Evolutionary conservation across 2,113 vertebrate species (phyloP).

Genomic region (Synchiropus splendidus): DNA sequence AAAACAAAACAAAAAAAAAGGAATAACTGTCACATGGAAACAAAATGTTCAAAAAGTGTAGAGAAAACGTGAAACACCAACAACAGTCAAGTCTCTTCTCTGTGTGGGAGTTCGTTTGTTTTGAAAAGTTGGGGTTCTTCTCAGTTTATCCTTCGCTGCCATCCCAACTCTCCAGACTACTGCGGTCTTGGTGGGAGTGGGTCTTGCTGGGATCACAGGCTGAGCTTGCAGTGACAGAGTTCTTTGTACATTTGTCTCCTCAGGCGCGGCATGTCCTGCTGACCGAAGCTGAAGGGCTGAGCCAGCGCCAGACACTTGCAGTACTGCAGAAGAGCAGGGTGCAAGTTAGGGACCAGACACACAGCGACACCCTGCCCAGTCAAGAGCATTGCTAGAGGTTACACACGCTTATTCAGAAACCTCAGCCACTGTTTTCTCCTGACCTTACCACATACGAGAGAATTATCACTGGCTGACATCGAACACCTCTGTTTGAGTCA

Average conservation of each 20-base stretch:
- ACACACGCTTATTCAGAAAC: no score
- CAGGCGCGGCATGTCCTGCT: constrained; percentile 88
- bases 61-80: constrained; percentile 15
- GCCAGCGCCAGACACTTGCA: constrained; percentile 86
- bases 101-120: neutral
- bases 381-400: no score
- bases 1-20: constrained; percentile 14
- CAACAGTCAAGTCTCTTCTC: no score
- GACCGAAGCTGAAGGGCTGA: constrained; percentile 80
- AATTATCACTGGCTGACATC: no score
- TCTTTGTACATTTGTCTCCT: constrained; percentile 91
- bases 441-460: no score
- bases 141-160: constrained; percentile 14
- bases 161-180: constrained; percentile 10
- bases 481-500: no score
- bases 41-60: constrained; percentile 19
- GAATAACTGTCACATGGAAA: constrained; percentile 37
- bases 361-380: neutral
- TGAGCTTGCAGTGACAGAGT: constrained; percentile 89
- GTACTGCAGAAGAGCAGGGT: constrained; percentile 62
- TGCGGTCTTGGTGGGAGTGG: constrained; percentile 1
- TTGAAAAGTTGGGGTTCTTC: constrained; percentile 14
- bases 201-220: constrained; percentile 64
- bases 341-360: neutral
- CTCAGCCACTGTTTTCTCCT: no score